A percentile compares a stretch with the other conserved stretches of the same genome.
These are phyloP conservation scores for Sycophaga agraensis DNA, from an alignment of 1,140 invertebrate species.

Conservation along the genomic window DNA sequence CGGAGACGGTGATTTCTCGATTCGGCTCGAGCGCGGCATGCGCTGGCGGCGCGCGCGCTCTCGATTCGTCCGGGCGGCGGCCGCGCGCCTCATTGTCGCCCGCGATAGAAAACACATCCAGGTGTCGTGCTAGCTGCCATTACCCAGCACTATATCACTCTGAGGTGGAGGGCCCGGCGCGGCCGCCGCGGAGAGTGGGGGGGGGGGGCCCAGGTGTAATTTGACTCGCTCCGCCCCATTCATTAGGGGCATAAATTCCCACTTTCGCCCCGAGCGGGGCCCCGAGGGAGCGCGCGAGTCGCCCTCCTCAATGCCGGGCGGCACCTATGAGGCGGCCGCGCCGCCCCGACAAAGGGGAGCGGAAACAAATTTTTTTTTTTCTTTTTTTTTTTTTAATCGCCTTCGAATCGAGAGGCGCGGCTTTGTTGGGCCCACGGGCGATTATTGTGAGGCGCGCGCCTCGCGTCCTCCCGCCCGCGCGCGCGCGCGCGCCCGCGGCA, in stretches of 20 bases:
- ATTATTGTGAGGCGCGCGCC: too few species aligned
- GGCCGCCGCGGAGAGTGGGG: not conserved
- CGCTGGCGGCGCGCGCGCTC: not conserved
- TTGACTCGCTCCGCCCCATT: constrained; percentile 35
- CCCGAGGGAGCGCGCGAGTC: too few species aligned
- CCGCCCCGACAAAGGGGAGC: constrained; percentile 23
- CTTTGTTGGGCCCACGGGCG: not conserved
- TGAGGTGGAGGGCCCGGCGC: constrained; percentile 22
- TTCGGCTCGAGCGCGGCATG: constrained; percentile 26
- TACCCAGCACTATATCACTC: constrained; percentile 52
- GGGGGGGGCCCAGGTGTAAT: constrained; percentile 35
- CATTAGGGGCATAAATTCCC: constrained; percentile 29
- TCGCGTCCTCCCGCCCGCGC: not conserved
- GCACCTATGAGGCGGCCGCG: too few species aligned
- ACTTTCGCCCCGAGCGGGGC: too few species aligned
- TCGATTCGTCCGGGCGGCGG: not conserved
- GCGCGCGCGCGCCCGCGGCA: too few species aligned
- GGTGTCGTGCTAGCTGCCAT: constrained; percentile 46
- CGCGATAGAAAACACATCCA: constrained; percentile 35
- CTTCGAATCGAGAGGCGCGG: constrained; percentile 11
- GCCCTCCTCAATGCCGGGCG: too few species aligned
- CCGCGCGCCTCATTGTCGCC: not conserved
- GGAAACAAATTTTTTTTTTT: constrained; percentile 30
- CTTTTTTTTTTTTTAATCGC: constrained; percentile 17
- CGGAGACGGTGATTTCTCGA: constrained; percentile 10